Percentiles rank a stretch among this genome's conserved stretches.
These are phyloP conservation scores for Drosophila merina DNA, from an alignment of 2,888 invertebrate species.

Conservation along the genomic window DNA sequence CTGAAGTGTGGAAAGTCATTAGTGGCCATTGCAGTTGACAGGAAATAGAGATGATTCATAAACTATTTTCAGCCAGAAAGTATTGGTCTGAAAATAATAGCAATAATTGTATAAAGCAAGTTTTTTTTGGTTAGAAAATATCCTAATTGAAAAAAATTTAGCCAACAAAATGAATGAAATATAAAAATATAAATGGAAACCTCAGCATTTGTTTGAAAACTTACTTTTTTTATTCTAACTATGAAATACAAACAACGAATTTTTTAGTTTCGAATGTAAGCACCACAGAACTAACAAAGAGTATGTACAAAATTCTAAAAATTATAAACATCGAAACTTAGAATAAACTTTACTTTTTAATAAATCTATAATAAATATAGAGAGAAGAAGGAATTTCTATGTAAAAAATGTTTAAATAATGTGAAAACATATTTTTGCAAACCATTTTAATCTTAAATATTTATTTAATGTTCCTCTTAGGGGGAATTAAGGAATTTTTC, in stretches of 20 bases:
- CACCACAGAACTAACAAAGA: neutral
- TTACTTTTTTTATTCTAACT: neutral
- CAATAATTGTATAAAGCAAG: neutral
- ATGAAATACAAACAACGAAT: neutral
- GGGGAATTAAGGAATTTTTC: too few species aligned
- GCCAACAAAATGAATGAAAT: neutral
- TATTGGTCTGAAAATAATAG: neutral
- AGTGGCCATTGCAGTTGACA: conserved; percentile 29
- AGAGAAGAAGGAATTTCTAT: too few species aligned
- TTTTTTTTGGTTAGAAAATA: neutral
- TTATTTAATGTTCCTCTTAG: too few species aligned
- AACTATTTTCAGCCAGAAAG: conserved; percentile 3
- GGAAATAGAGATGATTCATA: conserved; percentile 17
- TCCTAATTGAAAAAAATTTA: neutral
- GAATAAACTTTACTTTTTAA: neutral
- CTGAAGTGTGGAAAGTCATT: conserved; percentile 24
- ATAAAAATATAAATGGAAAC: neutral
- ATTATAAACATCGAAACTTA: too few species aligned
- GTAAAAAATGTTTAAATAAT: too few species aligned
- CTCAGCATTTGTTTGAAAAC: neutral
- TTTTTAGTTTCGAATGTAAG: neutral
- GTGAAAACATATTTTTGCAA: too few species aligned
- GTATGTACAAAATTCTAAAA: neutral
- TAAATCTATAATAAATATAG: neutral
- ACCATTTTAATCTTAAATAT: too few species aligned